Percentiles rank a stretch among this genome's conserved stretches.
Evolutionary conservation across 2,797 vertebrate genomes (phyloP).

Genomic region (Etheostoma perlongum): DNA sequence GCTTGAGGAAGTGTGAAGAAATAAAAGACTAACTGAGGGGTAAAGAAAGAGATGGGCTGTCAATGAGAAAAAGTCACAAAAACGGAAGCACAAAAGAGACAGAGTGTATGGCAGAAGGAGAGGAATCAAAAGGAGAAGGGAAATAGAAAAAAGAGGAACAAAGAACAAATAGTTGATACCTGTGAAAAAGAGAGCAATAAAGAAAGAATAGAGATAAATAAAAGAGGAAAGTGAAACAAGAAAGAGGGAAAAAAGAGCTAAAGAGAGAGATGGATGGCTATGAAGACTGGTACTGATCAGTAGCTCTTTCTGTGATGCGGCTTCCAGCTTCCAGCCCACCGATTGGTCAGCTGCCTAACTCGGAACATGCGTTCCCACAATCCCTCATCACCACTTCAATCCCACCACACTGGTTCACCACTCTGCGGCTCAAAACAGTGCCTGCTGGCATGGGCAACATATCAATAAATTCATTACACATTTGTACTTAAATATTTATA

Average conservation of each 20-base stretch:
- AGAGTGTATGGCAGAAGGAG: not conserved
- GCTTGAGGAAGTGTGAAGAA: not conserved
- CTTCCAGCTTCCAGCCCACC: constrained; percentile 80
- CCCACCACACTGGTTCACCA: constrained; percentile 85
- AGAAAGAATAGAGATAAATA: constrained; percentile 42
- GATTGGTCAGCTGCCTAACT: constrained; percentile 84
- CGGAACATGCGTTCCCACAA: constrained; percentile 86
- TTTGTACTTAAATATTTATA: constrained; percentile 88
- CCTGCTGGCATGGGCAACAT: constrained; percentile 84
- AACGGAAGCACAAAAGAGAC: not conserved
- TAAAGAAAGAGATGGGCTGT: constrained; percentile 1
- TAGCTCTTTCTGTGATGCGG: constrained; percentile 83
- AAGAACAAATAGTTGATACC: not conserved
- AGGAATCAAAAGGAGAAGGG: not conserved
- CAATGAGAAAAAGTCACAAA: not conserved
- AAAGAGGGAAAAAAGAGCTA: constrained; percentile 58
- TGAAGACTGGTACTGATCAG: constrained; percentile 84
- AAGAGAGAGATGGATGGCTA: constrained; percentile 71
- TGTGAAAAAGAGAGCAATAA: not conserved
- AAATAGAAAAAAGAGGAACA: not conserved
- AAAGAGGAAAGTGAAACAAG: constrained; percentile 43
- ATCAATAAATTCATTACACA: constrained; percentile 89
- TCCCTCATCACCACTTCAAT: constrained; percentile 88
- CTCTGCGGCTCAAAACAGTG: constrained; percentile 82
- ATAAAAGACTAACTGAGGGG: constrained; percentile 5